Evolutionary conservation across 2,113 vertebrate genomes (phyloP).

Genomic region (Gymnobelideus leadbeateri): DNA sequence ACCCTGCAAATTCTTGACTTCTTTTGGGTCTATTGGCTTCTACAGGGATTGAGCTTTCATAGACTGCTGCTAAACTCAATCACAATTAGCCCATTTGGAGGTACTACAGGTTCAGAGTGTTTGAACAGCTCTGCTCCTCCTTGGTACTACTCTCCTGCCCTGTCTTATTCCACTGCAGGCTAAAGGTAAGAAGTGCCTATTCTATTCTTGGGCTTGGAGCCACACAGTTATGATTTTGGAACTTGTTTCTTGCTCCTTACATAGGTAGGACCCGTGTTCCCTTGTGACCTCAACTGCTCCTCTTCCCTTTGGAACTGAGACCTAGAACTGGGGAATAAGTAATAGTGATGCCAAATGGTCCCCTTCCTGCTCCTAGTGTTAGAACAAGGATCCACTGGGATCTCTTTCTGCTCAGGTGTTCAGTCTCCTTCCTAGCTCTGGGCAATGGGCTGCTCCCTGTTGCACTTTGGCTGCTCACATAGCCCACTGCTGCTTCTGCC

Average conservation of each 20-base stretch:
- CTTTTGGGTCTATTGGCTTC: neutral
- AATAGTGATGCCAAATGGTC: neutral
- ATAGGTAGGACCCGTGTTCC: neutral
- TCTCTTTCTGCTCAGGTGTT: neutral
- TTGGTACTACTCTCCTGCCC: neutral
- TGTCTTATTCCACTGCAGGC: neutral
- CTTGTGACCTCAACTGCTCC: neutral
- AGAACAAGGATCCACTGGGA: neutral
- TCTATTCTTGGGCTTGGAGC: neutral
- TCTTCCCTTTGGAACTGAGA: neutral
- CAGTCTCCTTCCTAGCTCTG: neutral
- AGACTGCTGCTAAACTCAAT: neutral
- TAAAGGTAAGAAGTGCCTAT: neutral
- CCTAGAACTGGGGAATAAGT: neutral
- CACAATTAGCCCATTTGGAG: neutral
- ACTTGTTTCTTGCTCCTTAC: neutral
- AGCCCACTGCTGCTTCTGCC: neutral
- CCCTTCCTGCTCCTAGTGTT: neutral
- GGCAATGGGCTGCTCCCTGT: neutral
- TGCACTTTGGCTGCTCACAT: neutral
- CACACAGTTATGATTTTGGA: neutral
- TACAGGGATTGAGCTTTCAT: neutral
- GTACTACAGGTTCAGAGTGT: neutral
- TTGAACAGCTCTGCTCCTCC: neutral
- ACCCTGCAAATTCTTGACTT: neutral